Conservation (phyloP, 2,113 vertebrate species). For the Chionodraco myersi region DNA sequence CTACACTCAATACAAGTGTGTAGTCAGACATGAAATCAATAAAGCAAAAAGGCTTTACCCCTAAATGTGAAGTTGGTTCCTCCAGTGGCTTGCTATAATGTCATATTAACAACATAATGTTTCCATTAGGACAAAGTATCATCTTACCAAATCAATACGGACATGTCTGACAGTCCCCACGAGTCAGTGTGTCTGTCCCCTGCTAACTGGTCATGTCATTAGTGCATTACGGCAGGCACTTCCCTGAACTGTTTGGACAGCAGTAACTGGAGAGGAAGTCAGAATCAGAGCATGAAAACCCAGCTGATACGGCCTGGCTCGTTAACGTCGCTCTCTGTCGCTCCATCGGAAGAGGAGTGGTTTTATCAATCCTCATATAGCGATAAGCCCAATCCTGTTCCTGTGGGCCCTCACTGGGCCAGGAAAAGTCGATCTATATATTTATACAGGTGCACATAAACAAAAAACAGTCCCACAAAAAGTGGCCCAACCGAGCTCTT, state of each 20-base stretch:
- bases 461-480: slow-evolving; percentile 5
- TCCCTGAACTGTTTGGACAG: slow-evolving; percentile 72
- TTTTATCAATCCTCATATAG: slow-evolving; percentile 63
- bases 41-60: slow-evolving; percentile 51
- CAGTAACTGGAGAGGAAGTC: slow-evolving; percentile 75
- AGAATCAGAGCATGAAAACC: slow-evolving; percentile 62
- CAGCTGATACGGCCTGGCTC: slow-evolving; percentile 43
- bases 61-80: slow-evolving; percentile 52
- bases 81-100: slow-evolving; percentile 51
- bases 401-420: slow-evolving; percentile 18
- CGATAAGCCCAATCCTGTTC: slow-evolving; percentile 55
- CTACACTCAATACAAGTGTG: slow-evolving; percentile 1
- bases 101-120: slow-evolving; percentile 71
- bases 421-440: slow-evolving; percentile 22
- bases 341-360: slow-evolving; percentile 57
- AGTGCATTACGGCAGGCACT: slow-evolving; percentile 67
- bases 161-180: slow-evolving; percentile 73
- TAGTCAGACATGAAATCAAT: slow-evolving; percentile 48
- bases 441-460: slow-evolving; percentile 22
- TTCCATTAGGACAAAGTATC: slow-evolving; percentile 76
- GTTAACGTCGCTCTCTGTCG: slow-evolving; percentile 60
- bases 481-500: background rate
- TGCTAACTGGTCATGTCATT: slow-evolving; percentile 71
- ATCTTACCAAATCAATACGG: slow-evolving; percentile 78
- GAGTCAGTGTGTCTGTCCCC: slow-evolving; percentile 67